A percentile compares a stretch with the other conserved stretches of the same genome.
Conservation (phyloP, 1,140 invertebrate genomes). For the Muscidifurax raptorellus region DNA sequence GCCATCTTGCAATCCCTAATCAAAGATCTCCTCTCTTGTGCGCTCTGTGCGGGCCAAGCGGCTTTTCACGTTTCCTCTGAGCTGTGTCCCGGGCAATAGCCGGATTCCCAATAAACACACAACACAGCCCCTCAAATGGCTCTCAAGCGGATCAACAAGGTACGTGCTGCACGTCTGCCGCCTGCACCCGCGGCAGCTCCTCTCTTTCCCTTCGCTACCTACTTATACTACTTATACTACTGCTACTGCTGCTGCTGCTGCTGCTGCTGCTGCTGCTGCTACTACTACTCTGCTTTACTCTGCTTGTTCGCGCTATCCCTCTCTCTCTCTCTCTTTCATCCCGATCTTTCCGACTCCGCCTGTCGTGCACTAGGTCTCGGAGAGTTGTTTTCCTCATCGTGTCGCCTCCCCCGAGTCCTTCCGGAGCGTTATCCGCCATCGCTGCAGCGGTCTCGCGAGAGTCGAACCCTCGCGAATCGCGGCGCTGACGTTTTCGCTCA, state of each 20-base stretch:
- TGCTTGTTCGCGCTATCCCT: background rate
- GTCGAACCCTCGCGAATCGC: background rate
- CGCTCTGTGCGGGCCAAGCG: constrained; percentile 67
- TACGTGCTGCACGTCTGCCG: constrained; percentile 75
- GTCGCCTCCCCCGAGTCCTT: background rate
- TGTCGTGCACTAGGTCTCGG: background rate
- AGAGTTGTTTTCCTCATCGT: background rate
- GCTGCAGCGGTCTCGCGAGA: background rate
- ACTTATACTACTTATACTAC: no score
- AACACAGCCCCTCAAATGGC: constrained; percentile 82
- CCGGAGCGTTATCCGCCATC: background rate
- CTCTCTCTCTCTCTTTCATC: background rate
- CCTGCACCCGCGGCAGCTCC: background rate
- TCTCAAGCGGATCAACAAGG: constrained; percentile 97
- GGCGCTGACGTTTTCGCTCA: background rate
- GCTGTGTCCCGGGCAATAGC: constrained; percentile 36
- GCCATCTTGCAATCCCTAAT: constrained; percentile 78
- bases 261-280: background rate
- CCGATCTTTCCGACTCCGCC: no score
- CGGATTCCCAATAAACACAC: constrained; percentile 45
- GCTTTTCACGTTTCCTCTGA: constrained; percentile 52
- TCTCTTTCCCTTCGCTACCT: background rate
- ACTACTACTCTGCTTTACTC: no score
- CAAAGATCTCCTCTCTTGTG: constrained; percentile 73
- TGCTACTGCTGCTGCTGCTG: background rate